These are phyloP conservation scores for Pogonognathellus flavescens DNA, from an alignment of 1,140 invertebrate genomes.

Conservation along the genomic window DNA sequence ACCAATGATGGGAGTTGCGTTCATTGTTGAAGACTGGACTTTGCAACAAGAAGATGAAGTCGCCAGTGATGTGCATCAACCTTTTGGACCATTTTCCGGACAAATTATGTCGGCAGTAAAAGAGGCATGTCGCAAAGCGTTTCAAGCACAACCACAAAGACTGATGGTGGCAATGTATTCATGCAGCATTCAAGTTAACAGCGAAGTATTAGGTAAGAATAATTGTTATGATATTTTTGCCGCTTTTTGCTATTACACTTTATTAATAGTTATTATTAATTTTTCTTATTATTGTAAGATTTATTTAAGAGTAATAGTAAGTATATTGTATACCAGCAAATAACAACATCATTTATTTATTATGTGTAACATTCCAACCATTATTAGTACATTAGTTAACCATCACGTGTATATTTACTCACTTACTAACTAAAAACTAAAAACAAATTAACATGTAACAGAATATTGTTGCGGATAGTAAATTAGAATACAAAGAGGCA, in stretches of 20 bases:
- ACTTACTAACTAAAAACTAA: too few relatives aligned
- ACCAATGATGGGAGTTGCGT: slow-evolving; percentile 94
- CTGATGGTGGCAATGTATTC: slow-evolving; percentile 97
- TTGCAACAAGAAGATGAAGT: slow-evolving; percentile 69
- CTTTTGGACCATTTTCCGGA: slow-evolving; percentile 77
- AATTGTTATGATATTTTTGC: slow-evolving; percentile 57
- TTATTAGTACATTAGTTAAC: too few relatives aligned
- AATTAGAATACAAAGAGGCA: too few relatives aligned
- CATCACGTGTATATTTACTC: too few relatives aligned
- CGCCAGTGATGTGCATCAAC: slow-evolving; percentile 62
- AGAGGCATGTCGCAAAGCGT: slow-evolving; percentile 88
- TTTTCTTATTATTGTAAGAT: too few relatives aligned
- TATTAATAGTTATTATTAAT: too few relatives aligned
- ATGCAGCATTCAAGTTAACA: slow-evolving; percentile 92
- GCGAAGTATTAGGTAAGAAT: slow-evolving; percentile 91
- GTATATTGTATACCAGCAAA: too few relatives aligned
- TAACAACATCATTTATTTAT: too few relatives aligned
- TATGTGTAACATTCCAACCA: too few relatives aligned
- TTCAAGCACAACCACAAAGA: slow-evolving; percentile 90
- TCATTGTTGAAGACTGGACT: slow-evolving; percentile 86
- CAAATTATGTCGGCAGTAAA: slow-evolving; percentile 93
- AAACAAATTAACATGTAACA: too few relatives aligned
- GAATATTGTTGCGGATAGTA: too few relatives aligned
- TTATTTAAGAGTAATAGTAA: too few relatives aligned
- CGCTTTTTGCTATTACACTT: neutral